Percentiles rank a stretch among this genome's conserved stretches.
Evolutionary conservation across 2,113 vertebrate genomes (phyloP).

Genomic region (Parus major): DNA sequence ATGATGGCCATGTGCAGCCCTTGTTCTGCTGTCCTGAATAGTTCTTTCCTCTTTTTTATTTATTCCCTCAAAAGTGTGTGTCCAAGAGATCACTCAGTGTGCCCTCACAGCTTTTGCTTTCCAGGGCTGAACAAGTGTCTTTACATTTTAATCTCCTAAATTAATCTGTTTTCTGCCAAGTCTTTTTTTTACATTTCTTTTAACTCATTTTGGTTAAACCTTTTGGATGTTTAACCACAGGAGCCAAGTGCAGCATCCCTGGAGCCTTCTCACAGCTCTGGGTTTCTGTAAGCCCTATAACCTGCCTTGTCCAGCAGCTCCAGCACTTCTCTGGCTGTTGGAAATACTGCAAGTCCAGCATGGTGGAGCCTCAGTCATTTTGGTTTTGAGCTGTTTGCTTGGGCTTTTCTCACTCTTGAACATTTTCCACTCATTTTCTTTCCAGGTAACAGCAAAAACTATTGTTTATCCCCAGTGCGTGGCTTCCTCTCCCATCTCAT

Average conservation of each 20-base stretch:
- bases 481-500: not conserved
- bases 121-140: not conserved
- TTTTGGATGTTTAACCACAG: not conserved
- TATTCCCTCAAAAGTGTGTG: not conserved
- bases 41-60: not conserved
- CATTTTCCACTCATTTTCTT: not conserved
- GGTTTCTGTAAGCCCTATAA: not conserved
- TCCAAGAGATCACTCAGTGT: not conserved
- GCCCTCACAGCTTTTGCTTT: not conserved
- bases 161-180: not conserved
- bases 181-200: not conserved
- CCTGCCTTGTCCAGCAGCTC: not conserved
- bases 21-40: conserved; percentile 23
- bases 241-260: fast-evolving
- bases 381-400: not conserved
- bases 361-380: not conserved
- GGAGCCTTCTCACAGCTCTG: fast-evolving
- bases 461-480: not conserved
- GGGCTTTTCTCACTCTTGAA: not conserved
- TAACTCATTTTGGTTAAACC: not conserved
- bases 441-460: fast-evolving
- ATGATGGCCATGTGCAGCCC: conserved; percentile 16
- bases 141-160: not conserved
- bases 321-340: not conserved
- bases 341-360: fast-evolving